Conservation (phyloP, 2,888 invertebrate genomes). For the Hypercompe scribonia region DNA sequence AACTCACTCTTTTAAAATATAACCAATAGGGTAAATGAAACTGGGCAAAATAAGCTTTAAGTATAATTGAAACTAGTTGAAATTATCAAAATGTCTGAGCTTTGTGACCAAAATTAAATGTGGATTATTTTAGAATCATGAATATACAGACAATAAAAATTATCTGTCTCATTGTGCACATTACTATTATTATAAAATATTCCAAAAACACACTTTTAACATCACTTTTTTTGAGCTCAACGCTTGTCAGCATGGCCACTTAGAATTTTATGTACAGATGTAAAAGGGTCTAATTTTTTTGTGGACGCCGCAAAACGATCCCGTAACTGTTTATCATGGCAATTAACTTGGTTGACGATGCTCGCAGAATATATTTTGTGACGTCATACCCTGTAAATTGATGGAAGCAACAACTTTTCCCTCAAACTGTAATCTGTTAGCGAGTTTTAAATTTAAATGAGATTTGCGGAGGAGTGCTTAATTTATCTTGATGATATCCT, state of each 20-base stretch:
- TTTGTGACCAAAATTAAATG: not conserved
- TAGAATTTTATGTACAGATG: conserved; percentile 38
- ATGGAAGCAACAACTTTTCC: conserved; percentile 33
- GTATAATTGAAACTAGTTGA: too few relatives aligned
- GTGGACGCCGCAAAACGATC: conserved; percentile 56
- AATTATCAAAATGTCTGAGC: not conserved
- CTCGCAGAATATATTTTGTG: conserved; percentile 57
- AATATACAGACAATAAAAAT: not conserved
- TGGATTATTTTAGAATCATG: not conserved
- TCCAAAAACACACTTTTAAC: not conserved
- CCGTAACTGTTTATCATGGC: conserved; percentile 67
- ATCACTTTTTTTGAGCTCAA: conserved; percentile 18
- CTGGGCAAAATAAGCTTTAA: too few relatives aligned
- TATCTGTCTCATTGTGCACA: not conserved
- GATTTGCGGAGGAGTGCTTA: conserved; percentile 8
- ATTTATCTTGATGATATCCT: conserved; percentile 18
- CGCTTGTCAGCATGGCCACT: conserved; percentile 21
- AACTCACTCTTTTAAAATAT: too few relatives aligned
- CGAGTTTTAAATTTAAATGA: conserved; percentile 34
- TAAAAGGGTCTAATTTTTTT: conserved; percentile 37
- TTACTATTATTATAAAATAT: not conserved
- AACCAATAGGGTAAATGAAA: too few relatives aligned
- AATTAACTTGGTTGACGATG: conserved; percentile 64
- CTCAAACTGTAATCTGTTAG: conserved; percentile 26
- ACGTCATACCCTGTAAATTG: conserved; percentile 43